phyloP scores from a whole-genome alignment of 2,888 invertebrate species.

The Pherbina coryleti region DNA sequence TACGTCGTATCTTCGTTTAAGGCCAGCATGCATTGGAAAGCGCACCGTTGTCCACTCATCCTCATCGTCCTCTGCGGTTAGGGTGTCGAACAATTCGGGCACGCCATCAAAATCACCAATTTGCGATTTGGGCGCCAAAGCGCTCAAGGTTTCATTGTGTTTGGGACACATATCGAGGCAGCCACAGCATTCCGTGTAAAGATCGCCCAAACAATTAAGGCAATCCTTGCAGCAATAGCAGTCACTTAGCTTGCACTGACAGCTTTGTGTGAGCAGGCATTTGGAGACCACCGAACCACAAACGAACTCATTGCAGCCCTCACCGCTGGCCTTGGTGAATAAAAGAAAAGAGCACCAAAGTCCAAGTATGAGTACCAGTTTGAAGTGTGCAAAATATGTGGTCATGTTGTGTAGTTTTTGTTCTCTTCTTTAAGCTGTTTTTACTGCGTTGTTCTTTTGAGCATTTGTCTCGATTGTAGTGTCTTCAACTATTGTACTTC shows the following conservation, averaged over 20 bases:
- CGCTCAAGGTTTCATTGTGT: conserved; percentile 72
- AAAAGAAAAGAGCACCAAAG: conserved; percentile 12
- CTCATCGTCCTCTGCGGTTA: conserved; percentile 77
- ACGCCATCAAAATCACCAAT: conserved; percentile 87
- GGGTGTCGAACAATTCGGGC: conserved; percentile 83
- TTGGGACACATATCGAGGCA: conserved; percentile 78
- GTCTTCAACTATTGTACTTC: neutral
- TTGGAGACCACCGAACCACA: conserved; percentile 96
- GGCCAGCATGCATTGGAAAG: conserved; percentile 56
- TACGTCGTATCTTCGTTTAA: conserved; percentile 48
- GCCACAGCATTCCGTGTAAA: conserved; percentile 84
- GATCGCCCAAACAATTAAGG: conserved; percentile 85
- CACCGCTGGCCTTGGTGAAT: conserved; percentile 43
- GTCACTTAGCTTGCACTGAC: conserved; percentile 91
- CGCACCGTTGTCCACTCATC: conserved; percentile 63
- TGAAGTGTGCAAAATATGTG: neutral
- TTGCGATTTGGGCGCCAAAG: conserved; percentile 78
- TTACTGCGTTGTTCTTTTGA: no score
- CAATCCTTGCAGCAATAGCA: conserved; percentile 95
- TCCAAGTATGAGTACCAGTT: neutral
- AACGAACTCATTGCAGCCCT: conserved; percentile 62
- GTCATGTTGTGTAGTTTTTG: neutral
- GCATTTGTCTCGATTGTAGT: no score
- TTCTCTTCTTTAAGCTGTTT: neutral
- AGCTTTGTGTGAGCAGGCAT: conserved; percentile 93